Evolutionary conservation across 2,888 invertebrate genomes (phyloP), one percentile per base, ranked within the genome.

Genomic region (Liodrosophila aerea): DNA sequence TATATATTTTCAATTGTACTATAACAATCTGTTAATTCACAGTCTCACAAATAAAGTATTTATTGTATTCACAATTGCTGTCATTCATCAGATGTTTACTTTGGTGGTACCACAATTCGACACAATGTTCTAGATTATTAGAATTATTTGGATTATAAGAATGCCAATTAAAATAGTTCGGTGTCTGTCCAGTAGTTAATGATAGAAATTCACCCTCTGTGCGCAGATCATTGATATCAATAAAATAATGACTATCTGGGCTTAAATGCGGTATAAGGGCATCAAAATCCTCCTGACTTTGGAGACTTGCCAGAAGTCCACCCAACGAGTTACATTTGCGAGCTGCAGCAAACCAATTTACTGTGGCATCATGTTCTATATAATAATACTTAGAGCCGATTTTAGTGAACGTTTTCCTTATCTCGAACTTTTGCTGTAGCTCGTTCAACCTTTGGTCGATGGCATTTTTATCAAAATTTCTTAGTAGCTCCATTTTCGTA

Each of bases 321-420:
- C 37, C 52, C 7, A 36, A 16, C 1, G 29, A 8, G 1, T 12
- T 1, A 29, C 52, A 52, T 44, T 36, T 52, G 11, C 36, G 11
- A 12, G 9, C 29, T n/a, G 52, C 52, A 4, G 11, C 12, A 13
- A 44, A 29, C 52, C 52, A 52, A 1, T 30, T 43, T 1, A 44
- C 0, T 7, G 9, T 18, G 3, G 36, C 16, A 7, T 5, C 0
- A 4, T 44, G 15, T 16, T 43, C 43, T 12, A 52, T 52, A 18
- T 44, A 52, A 36, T 44, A 52, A 13, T 36, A 44, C 12, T 52
- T 52, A 0, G 15, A 41, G 2, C 46, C 54, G 7, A 51, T 34
- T 51, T 29, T 41, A 2, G 11, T n/a, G 15, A 51, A 49, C 11
- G 22, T 22, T 22, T 22, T 22, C 22, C 5, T 22, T 5, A 22